Percentiles rank a stretch among this genome's conserved stretches.
Conservation (phyloP, 1,140 invertebrate species). For the Trachymyrmex septentrionalis region DNA sequence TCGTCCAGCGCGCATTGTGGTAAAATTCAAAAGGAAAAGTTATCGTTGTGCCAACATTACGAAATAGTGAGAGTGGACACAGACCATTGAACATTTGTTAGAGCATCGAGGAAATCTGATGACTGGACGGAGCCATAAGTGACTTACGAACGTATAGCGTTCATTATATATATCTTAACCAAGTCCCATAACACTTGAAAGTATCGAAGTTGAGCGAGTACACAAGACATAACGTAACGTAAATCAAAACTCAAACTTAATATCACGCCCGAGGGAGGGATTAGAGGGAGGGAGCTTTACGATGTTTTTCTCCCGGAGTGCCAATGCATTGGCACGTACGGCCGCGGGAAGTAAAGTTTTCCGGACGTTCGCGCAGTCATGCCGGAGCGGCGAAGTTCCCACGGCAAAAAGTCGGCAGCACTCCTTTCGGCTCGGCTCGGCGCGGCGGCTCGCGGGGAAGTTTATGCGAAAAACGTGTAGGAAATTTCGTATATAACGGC, state of each 20-base stretch:
- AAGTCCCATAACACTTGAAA: background rate
- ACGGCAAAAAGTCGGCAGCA: slow-evolving; percentile 16
- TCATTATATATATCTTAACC: background rate
- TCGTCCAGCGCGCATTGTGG: background rate
- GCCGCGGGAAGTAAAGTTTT: slow-evolving; percentile 58
- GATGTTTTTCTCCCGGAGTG: slow-evolving; percentile 8
- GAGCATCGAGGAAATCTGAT: background rate
- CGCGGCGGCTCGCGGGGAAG: slow-evolving; percentile 50
- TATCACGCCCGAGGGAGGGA: background rate
- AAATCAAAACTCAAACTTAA: slow-evolving; percentile 34
- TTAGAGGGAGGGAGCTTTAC: too few species aligned
- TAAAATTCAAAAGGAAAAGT: background rate
- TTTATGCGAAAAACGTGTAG: slow-evolving; percentile 68
- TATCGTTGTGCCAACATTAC: background rate
- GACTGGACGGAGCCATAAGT: background rate
- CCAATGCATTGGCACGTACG: slow-evolving; percentile 38
- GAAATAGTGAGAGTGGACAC: slow-evolving; percentile 25
- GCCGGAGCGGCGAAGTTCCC: slow-evolving; percentile 49
- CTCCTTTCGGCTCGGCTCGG: background rate
- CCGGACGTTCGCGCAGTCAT: slow-evolving; percentile 38
- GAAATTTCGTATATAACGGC: slow-evolving; percentile 69
- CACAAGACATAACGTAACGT: background rate
- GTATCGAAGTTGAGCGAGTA: background rate
- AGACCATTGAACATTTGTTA: slow-evolving; percentile 27
- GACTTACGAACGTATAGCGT: background rate